Percentiles rank a stretch among this genome's conserved stretches.
Conservation (phyloP, 2,113 vertebrate species). For the Pluvianellus socialis region DNA sequence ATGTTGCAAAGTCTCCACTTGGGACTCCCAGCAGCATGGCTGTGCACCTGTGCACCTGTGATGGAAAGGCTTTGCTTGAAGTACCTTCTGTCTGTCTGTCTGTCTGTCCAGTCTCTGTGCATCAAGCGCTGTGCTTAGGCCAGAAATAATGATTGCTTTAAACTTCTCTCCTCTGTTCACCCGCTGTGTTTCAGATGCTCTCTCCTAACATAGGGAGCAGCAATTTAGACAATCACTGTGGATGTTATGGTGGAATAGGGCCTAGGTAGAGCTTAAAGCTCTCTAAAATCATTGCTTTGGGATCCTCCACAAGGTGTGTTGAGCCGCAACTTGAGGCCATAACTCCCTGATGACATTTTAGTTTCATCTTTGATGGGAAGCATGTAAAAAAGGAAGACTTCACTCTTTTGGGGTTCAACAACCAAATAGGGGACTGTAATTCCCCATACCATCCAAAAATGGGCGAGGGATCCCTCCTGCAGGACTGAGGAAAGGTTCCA, state of each 20-base stretch:
- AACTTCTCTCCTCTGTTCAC: constrained; percentile 61
- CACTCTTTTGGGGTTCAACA: neutral
- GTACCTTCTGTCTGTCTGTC: constrained; percentile 39
- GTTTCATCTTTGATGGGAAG: neutral
- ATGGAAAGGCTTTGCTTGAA: constrained; percentile 61
- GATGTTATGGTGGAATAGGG: neutral
- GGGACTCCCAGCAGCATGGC: constrained; percentile 56
- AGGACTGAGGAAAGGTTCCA: neutral
- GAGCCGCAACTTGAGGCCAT: neutral
- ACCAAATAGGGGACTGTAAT: neutral
- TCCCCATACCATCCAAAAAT: neutral
- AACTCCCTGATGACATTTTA: neutral
- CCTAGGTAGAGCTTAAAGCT: constrained; percentile 5
- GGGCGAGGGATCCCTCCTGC: neutral
- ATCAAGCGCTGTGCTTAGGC: constrained; percentile 30
- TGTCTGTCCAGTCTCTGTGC: constrained; percentile 58
- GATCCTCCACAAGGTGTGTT: neutral
- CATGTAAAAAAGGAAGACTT: neutral
- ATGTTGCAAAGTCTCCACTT: constrained; percentile 35
- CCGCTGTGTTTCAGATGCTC: constrained; percentile 39
- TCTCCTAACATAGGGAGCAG: constrained; percentile 26
- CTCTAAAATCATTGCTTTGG: neutral
- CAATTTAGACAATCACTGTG: neutral
- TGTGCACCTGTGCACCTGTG: constrained; percentile 60
- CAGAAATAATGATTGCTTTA: constrained; percentile 41